Conservation (phyloP, 2,797 vertebrate genomes). For the Cirrhinus mrigala region DNA sequence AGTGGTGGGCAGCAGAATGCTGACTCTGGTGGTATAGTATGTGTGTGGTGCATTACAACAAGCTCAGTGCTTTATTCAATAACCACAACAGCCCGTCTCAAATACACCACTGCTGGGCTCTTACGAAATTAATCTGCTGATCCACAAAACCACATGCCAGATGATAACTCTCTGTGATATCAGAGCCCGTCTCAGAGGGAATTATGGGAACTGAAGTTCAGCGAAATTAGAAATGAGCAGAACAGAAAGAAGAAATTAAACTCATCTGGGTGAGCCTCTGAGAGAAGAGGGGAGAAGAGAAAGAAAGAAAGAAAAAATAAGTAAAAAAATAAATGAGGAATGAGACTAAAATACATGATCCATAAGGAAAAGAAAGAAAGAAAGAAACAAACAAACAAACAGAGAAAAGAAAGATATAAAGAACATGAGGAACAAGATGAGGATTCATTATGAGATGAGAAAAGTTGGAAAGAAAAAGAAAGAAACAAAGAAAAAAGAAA, state of each 20-base stretch:
- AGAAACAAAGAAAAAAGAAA: too few relatives aligned
- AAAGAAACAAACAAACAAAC: too few relatives aligned
- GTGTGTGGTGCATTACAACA: slow-evolving; percentile 70
- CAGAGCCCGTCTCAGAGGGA: slow-evolving; percentile 9
- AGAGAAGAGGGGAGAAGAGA: background rate
- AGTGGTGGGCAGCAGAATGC: slow-evolving; percentile 38
- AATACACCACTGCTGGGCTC: slow-evolving; percentile 24
- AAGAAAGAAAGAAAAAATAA: background rate
- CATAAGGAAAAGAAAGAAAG: too few relatives aligned
- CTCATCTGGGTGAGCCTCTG: background rate
- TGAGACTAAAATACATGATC: too few relatives aligned
- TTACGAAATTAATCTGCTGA: slow-evolving; percentile 58
- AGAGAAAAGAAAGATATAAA: too few relatives aligned
- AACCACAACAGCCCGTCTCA: slow-evolving; percentile 11
- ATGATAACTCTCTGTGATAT: slow-evolving; percentile 66
- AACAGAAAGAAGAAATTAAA: background rate
- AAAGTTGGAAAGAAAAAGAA: too few relatives aligned
- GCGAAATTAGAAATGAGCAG: background rate
- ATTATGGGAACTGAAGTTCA: slow-evolving; percentile 34
- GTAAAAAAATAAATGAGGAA: too few relatives aligned
- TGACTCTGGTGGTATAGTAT: slow-evolving; percentile 40
- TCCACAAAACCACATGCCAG: slow-evolving; percentile 71
- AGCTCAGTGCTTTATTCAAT: slow-evolving; percentile 62
- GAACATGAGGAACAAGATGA: too few relatives aligned
- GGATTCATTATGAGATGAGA: too few relatives aligned